Evolutionary conservation across 2,113 vertebrate species (phyloP).

Genomic region (Grallaria varia): DNA sequence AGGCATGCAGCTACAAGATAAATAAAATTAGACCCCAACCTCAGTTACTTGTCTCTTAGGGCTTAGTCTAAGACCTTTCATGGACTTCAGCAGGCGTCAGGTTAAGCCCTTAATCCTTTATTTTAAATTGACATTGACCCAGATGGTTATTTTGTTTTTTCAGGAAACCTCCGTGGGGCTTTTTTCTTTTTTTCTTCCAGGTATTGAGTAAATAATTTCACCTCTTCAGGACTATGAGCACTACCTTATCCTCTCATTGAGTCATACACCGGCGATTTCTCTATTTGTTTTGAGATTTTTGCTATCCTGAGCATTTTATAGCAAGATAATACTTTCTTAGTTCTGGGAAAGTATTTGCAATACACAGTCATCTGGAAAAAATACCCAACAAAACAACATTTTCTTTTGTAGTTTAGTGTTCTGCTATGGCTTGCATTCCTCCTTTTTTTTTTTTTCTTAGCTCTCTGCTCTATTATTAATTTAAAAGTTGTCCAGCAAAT

Average conservation of each 20-base stretch:
- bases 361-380: background rate
- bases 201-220: background rate
- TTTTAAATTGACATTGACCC: background rate
- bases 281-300: background rate
- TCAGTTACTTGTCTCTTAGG: background rate
- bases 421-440: background rate
- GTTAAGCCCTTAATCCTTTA: constrained; percentile 1
- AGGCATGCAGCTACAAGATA: background rate
- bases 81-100: background rate
- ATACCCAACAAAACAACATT: fast-evolving
- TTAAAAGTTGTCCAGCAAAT: background rate
- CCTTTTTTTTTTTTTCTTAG: background rate
- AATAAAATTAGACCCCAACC: background rate
- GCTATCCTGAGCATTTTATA: background rate
- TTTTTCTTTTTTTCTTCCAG: background rate
- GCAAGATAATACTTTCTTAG: background rate
- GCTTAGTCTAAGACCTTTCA: background rate
- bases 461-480: background rate
- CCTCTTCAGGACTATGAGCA: background rate
- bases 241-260: background rate
- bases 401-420: background rate
- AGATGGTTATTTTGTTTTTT: background rate
- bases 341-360: background rate
- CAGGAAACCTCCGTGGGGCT: background rate
- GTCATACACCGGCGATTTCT: background rate